Base-by-base conservation (phyloP, 2,888 invertebrate species). In the Taphrorychus bicolor region DNA sequence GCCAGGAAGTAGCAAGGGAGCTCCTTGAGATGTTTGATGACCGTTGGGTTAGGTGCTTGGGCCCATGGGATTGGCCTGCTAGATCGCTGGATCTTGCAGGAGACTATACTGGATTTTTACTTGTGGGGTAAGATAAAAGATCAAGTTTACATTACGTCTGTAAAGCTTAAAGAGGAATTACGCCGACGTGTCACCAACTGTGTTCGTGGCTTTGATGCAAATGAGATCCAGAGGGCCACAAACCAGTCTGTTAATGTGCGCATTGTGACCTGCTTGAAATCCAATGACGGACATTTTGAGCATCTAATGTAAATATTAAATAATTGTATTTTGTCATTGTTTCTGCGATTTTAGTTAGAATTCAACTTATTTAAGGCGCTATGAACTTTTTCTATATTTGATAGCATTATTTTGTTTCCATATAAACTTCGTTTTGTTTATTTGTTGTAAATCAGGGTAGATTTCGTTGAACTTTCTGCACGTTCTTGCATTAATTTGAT, bases 161-260 rank as follows among this genome's bases (percentile, higher is more conserved):
- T 51, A 22, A 51, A 22, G n/a, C n/a, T 9, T 21, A 22, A 51
- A 19, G 51, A 51, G 21, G 51, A 51, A 51, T 45, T 45, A 14
- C 21, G 58, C 45, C 42, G 16, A 51, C 24, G 51, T 49, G 51
- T 59, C 7, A 53, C 52, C 22, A 32, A 53, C 18, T 18, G 53
- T 18, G n/a, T 61, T 19, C 19, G 24, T 53, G 41, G 53, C 14
- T 18, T 61, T 24, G 14, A 53, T 52, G 22, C 24, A 5, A 40
- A 16, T 18, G 41, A 53, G 23, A 61, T 61, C 9, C 11, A 16
- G 45, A 61, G n/a, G 17, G 61, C 54, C 32, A 61, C 40, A 53
- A 53, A 41, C 18, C 11, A n/a, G 4, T 51, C 23, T 9, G 2
- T 23, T 11, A 4, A 16, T 32, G 22, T 16, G 7, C 49, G 24